Evolutionary conservation across 2,888 invertebrate genomes (phyloP).

Genomic region (Tetheella fluctuosa): DNA sequence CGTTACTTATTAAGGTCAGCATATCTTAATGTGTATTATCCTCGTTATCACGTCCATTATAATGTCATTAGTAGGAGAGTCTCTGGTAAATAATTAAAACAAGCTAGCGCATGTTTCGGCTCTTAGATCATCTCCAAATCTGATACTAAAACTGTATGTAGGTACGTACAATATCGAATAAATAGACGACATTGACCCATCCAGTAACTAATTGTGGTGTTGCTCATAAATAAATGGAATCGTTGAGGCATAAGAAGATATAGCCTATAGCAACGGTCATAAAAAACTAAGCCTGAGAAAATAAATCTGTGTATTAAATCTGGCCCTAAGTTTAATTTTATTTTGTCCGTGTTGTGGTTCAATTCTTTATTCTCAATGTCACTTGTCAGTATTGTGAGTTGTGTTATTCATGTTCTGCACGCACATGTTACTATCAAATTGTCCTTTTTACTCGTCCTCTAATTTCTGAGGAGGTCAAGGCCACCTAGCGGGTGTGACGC

Average conservation of each 20-base stretch:
- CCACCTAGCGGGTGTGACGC: conserved; percentile 51
- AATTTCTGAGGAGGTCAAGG: conserved; percentile 66
- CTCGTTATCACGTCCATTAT: not conserved
- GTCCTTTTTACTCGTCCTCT: conserved; percentile 37
- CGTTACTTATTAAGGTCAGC: conserved; percentile 1
- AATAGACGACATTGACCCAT: no score
- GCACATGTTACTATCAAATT: conserved; percentile 12
- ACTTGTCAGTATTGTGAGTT: conserved; percentile 10
- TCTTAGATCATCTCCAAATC: not conserved
- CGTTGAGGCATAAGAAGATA: no score
- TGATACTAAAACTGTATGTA: no score
- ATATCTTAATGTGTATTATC: conserved; percentile 1
- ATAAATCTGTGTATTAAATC: not conserved
- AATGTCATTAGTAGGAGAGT: not conserved
- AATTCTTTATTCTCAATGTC: conserved; percentile 1
- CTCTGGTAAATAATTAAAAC: no score
- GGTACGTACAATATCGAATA: no score
- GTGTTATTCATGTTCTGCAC: not conserved
- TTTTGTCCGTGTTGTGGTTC: not conserved
- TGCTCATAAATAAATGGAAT: not conserved
- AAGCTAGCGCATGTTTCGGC: not conserved
- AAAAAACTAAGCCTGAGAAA: not conserved
- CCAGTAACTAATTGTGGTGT: no score
- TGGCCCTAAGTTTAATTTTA: not conserved
- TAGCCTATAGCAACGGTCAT: not conserved